A percentile compares a stretch with the other conserved stretches of the same genome.
phyloP scores from a whole-genome alignment of 2,797 vertebrate species.

The Stomatorhinus walkeri region DNA sequence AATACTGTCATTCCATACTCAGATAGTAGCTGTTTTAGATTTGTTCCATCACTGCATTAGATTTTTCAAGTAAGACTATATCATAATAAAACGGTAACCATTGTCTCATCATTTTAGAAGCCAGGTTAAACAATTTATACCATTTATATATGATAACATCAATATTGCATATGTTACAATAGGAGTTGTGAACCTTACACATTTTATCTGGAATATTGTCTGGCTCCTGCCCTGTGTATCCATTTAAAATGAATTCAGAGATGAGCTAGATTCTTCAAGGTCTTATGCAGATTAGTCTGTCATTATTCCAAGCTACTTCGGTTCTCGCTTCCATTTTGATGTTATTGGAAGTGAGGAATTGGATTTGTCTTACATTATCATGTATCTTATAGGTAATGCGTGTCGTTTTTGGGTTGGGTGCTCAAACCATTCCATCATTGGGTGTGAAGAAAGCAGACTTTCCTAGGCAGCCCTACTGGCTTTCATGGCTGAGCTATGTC shows the following conservation, averaged over 20 bases:
- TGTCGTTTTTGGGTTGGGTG: background rate
- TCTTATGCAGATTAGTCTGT: background rate
- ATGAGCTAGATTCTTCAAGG: background rate
- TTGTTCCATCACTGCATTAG: background rate
- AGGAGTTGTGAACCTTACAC: background rate
- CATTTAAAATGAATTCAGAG: background rate
- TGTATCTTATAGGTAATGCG: too few species aligned
- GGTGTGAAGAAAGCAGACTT: background rate
- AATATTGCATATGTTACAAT: background rate
- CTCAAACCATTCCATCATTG: background rate
- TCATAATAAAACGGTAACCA: background rate
- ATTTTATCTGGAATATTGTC: background rate
- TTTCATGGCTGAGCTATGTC: background rate
- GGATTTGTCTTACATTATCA: background rate
- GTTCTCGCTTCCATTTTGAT: background rate
- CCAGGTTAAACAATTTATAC: background rate
- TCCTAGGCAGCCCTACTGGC: background rate
- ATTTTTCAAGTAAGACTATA: background rate
- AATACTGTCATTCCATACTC: background rate
- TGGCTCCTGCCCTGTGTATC: background rate
- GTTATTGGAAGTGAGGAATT: background rate
- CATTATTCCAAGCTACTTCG: background rate
- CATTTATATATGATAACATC: background rate
- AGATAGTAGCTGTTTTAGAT: background rate
- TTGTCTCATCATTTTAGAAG: background rate